Base-by-base conservation (phyloP, 2,113 vertebrate species). In the Mustelus asterias region DNA sequence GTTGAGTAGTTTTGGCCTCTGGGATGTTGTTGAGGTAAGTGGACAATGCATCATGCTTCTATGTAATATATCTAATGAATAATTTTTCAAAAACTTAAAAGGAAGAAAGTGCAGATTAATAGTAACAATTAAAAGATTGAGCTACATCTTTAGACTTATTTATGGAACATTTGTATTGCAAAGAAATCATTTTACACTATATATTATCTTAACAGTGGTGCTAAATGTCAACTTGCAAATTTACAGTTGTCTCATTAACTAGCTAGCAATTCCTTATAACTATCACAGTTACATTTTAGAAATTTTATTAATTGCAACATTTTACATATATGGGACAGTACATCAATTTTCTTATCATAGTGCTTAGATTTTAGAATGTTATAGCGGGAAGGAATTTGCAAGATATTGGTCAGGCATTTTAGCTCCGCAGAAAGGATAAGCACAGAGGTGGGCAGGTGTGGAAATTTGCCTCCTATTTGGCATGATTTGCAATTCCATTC, bases 21-120 rank as follows among this genome's bases (percentile, higher is more conserved):
- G 97, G 98, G 99, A 99, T 97, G 99, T 98, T 67, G 78, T 99
- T 95, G 98, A 98, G 98, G 99, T 99, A 97, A 97, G 95, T 85
- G 44, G 37, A 95, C 54, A 60, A 33, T 60, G 8, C 58, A n/a
- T 29, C 14, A 41, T 24, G 14, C 44, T 29, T 92, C 33, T 90
- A 10, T 33, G 26, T 26, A 76, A 76, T 76, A 76, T 76, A 76
- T 89, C 13, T 60, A 93, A 67, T 67, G 18, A 67, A 67, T 67
- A 67, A 20, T 16, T 67, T 37, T 18, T 2, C 69, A 4, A 69
- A 94, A 94, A 18, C 1, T 37, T 14, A 69, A 69, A 94, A 94
- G 0, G n/a, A 69, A 94, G 41, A 69, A 41, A 26, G 54, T 92
- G 60, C 58, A 44, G 24, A 41, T 26, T 54, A 89, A 26, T 7